Evolutionary conservation across 1,140 invertebrate species (phyloP), one percentile per base, ranked within the genome.

Genomic region (Sycobia sp.): DNA sequence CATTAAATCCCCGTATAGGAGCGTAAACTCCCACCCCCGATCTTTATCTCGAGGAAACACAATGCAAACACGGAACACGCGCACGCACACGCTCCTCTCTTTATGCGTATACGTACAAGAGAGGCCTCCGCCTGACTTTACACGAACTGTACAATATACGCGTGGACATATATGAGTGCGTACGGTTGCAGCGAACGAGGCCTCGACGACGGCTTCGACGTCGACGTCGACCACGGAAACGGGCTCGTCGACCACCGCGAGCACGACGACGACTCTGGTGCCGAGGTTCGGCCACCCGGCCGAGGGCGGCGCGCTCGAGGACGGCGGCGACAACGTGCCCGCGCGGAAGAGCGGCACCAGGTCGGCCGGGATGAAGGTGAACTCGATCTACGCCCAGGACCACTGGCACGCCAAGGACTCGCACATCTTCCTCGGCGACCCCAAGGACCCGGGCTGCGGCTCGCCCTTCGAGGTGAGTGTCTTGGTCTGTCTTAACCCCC

Each of bases 361-460:
- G 72, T 66, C 55, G 54, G 71, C 43, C 63, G 71, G 76, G 13
- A 81, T 82, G 78, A 80, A 79, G 65, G 73, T 81, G 54, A 81
- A 82, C 56, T 81, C 79, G 20, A 81, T 82, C 59, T 82, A 81
- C 56, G 77, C 78, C 27, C 78, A 80, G 62, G 77, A 80, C 39
- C 75, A 78, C 34, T 78, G 78, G 75, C 73, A 73, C 34, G 27
- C 60, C 53, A 80, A 80, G 65, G 76, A 78, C 10, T 43, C 69
- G 20, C 62, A 74, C 20, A 74, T 75, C 59, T 77, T 80, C 60
- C 70, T 74, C 50, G 74, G 70, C 22, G 76, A 79, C 38, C 66
- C 74, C 56, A 80, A 80, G 61, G 73, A 80, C 59, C 73, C 77
- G 22, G 69, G 63, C n/a, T 34, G 27, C 27, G 34, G 53, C 63